Base-by-base conservation (phyloP, 2,797 vertebrate genomes). In the Macroramphosus scolopax region DNA sequence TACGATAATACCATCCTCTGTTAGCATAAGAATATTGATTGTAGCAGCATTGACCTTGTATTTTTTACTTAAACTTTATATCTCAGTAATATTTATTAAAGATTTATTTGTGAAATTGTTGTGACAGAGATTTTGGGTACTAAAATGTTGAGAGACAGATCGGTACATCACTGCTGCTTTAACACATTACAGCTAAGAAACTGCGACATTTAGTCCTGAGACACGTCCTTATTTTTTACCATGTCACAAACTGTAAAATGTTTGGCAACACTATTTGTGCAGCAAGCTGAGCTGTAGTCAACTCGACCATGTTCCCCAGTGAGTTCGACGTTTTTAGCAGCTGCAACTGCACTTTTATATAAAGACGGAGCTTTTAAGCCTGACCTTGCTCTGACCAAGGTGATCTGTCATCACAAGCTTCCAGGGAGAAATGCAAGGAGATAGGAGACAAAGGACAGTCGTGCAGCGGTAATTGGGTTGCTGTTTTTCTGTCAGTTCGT, bases 401-500 rank as follows among this genome's bases (percentile, higher is more conserved):
- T 68, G 77, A 83, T 80, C 68, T 61, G 73, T 74, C 78, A 78
- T 79, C 67, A 44, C 45, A 14, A 41, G 59, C 53, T 55, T 2
- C 44, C 43, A 11, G 58, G 59, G 47, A 52, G 56, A 51, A 50
- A 69, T 15, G 34, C 52, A 40, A 54, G 17, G 24, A 56, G 72
- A 63, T 54, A 52, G 35, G 58, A 79, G 71, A 78, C 68, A 81
- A 73, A 80, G 71, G 51, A 72, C 52, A 41, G 56, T 45, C 62
- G 60, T 69, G 75, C 69, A 66, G 72, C 26, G 5, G 72, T 79
- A 75, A 84, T 75, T 79, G 77, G 77, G 76, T 72, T 75, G 72
- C 63, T 71, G 68, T 78, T 82, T 74, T 77, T 75, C 57, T 62
- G 66, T 74, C 74, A 70, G 59, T 66, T 77, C 75, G 66, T 82